Conservation (phyloP, 2,888 invertebrate species). For the Ornithoptera priamus region DNA sequence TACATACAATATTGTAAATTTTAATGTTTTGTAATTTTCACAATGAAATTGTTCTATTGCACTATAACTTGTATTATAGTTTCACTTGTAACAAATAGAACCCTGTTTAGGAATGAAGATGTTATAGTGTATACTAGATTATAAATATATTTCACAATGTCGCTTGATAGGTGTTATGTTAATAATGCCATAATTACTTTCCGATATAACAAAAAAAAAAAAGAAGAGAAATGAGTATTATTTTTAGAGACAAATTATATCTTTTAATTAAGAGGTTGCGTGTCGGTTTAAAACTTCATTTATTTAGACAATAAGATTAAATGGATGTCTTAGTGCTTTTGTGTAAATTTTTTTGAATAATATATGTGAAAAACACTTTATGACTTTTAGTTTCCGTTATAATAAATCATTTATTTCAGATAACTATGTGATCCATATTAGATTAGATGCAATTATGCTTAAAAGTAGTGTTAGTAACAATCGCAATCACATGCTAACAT, state of each 20-base stretch:
- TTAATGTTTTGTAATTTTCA: constrained; percentile 60
- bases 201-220: constrained; percentile 45
- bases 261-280: constrained; percentile 73
- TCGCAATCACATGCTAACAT: too few species aligned
- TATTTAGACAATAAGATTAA: constrained; percentile 80
- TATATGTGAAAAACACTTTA: constrained; percentile 76
- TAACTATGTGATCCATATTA: too few species aligned
- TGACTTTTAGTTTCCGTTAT: constrained; percentile 35
- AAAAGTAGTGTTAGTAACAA: too few species aligned
- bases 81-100: constrained; percentile 63
- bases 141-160: constrained; percentile 54
- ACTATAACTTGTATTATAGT: constrained; percentile 69
- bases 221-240: constrained; percentile 70
- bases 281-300: constrained; percentile 77
- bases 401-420: background rate
- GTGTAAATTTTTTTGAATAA: constrained; percentile 81
- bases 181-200: constrained; percentile 70
- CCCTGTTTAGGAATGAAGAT: constrained; percentile 54
- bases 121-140: constrained; percentile 58
- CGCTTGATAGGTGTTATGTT: constrained; percentile 72
- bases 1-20: constrained; percentile 51
- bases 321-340: constrained; percentile 82
- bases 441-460: too few species aligned
- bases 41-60: constrained; percentile 66
- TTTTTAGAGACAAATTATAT: constrained; percentile 80